Conservation (phyloP, 2,113 vertebrate species). For the Hippopotamus amphibius region DNA sequence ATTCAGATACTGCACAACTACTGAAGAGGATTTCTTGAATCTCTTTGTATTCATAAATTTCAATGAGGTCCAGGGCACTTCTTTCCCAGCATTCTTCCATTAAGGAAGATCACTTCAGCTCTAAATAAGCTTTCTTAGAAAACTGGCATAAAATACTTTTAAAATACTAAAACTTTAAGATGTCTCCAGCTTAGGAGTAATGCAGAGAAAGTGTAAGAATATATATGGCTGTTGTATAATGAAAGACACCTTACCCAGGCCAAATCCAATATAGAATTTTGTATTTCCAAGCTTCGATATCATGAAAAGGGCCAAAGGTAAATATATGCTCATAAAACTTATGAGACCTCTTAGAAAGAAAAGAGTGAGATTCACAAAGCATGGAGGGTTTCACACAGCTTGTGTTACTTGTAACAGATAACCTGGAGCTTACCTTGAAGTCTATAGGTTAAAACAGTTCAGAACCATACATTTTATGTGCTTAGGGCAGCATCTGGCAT, state of each 20-base stretch:
- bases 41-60: background rate
- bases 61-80: background rate
- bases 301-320: background rate
- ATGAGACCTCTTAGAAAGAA: background rate
- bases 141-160: background rate
- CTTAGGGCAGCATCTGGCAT: background rate
- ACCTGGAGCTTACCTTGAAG: background rate
- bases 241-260: background rate
- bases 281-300: background rate
- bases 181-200: background rate
- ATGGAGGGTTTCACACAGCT: background rate
- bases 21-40: background rate
- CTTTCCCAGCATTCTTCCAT: constrained; percentile 12
- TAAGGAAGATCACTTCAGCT: background rate
- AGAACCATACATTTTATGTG: background rate
- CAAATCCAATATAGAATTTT: background rate
- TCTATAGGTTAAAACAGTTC: background rate
- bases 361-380: background rate
- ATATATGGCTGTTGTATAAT: background rate
- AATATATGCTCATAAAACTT: background rate
- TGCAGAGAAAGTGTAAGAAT: background rate
- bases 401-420: background rate
- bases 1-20: background rate
- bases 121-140: constrained; percentile 40
- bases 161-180: background rate